These are phyloP conservation scores for Drosophila equinoxialis DNA, from an alignment of 1,140 invertebrate genomes.

Conservation along the genomic window DNA sequence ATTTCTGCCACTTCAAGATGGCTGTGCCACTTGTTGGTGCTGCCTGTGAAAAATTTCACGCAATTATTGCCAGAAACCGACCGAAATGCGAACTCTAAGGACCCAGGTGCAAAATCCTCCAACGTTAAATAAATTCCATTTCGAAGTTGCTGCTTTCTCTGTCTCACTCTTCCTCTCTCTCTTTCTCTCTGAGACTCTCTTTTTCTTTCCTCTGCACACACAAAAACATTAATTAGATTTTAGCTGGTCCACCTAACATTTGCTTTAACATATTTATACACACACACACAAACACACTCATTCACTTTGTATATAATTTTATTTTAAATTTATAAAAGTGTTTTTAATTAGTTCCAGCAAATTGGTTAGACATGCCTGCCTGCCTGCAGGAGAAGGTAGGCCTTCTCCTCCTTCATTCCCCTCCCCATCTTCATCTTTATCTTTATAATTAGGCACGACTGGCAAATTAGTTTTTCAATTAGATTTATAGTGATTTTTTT, in stretches of 20 bases:
- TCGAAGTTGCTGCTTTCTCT: slow-evolving; percentile 33
- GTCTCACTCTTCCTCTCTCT: no score
- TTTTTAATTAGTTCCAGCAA: slow-evolving; percentile 77
- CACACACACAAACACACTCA: not conserved
- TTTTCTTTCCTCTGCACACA: slow-evolving; percentile 17
- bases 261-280: slow-evolving; percentile 45
- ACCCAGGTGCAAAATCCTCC: slow-evolving; percentile 14
- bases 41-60: slow-evolving; percentile 70
- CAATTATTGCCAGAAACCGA: slow-evolving; percentile 58
- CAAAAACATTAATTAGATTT: slow-evolving; percentile 59
- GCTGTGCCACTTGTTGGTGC: slow-evolving; percentile 46
- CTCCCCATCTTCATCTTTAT: not conserved
- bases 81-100: not conserved
- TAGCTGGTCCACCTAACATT: slow-evolving; percentile 16
- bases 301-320: slow-evolving; percentile 9
- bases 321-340: slow-evolving; percentile 54
- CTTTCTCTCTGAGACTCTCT: slow-evolving; percentile 5
- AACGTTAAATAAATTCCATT: slow-evolving; percentile 52
- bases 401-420: not conserved
- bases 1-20: slow-evolving; percentile 57
- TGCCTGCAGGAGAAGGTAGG: no score
- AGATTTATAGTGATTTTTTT: slow-evolving; percentile 64
- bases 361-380: slow-evolving; percentile 53
- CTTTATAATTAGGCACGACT: slow-evolving; percentile 24
- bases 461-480: slow-evolving; percentile 72